Evolutionary conservation across 2,113 vertebrate genomes (phyloP).

Genomic region (Albula goreensis): DNA sequence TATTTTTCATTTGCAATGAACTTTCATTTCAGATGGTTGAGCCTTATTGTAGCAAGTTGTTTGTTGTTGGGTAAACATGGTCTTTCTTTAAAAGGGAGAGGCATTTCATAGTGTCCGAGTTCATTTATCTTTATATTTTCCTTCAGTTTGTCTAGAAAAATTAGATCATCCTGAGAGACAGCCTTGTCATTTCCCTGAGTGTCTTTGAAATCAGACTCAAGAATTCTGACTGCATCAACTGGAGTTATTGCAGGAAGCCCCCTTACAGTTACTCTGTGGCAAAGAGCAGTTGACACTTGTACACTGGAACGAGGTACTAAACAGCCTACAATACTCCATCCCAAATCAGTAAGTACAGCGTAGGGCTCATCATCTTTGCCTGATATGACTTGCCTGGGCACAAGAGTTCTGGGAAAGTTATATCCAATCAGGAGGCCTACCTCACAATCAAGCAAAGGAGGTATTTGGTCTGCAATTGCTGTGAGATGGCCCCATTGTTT

Average conservation of each 20-base stretch:
- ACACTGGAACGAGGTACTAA: not conserved
- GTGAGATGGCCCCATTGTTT: conserved; percentile 9
- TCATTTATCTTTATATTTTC: conserved; percentile 23
- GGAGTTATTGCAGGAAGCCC: conserved; percentile 30
- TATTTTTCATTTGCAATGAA: conserved; percentile 13
- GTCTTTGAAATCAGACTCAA: conserved; percentile 32
- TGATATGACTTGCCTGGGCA: conserved; percentile 13
- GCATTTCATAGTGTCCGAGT: conserved; percentile 13
- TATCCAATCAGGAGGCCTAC: conserved; percentile 17
- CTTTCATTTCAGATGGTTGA: conserved; percentile 17
- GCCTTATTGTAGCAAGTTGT: not conserved
- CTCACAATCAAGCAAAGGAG: conserved; percentile 9
- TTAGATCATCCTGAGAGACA: conserved; percentile 24
- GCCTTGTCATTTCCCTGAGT: conserved; percentile 3
- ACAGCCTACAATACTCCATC: conserved; percentile 19
- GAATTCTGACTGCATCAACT: conserved; percentile 7
- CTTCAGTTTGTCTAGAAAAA: conserved; percentile 8
- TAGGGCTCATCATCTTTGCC: conserved; percentile 19
- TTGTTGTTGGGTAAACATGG: conserved; percentile 17
- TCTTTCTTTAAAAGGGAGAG: conserved; percentile 27
- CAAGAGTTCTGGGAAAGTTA: conserved; percentile 20
- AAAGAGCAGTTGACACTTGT: not conserved
- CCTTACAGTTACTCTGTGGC: conserved; percentile 2
- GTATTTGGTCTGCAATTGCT: not conserved
- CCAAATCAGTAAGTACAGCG: not conserved